Evolutionary conservation across 2,797 vertebrate species (phyloP).

Genomic region (Cheirogaleus major): DNA sequence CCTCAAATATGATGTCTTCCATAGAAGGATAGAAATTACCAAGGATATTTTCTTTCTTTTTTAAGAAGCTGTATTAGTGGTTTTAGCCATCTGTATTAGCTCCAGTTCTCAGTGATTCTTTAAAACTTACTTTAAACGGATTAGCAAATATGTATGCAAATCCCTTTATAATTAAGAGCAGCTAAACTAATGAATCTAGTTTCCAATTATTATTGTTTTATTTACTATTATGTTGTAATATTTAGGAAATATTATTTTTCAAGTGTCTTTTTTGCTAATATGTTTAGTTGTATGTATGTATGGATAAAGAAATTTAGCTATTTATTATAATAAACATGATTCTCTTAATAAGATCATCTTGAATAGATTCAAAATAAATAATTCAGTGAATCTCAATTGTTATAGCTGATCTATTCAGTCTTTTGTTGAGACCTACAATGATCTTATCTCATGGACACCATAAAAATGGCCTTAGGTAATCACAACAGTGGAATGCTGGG

Average conservation of each 20-base stretch:
- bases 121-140: constrained; percentile 13
- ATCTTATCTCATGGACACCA: background rate
- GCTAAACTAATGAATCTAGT: background rate
- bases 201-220: background rate
- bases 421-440: background rate
- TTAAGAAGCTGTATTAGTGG: background rate
- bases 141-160: background rate
- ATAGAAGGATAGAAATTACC: background rate
- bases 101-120: background rate
- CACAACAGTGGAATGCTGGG: background rate
- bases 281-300: background rate
- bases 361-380: background rate
- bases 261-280: background rate
- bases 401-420: background rate
- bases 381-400: background rate
- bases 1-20: background rate
- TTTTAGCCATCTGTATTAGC: background rate
- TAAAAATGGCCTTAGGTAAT: background rate
- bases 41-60: background rate
- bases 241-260: background rate
- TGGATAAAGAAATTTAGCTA: background rate
- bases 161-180: background rate
- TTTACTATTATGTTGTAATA: background rate
- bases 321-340: background rate
- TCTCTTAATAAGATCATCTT: background rate